A percentile compares a stretch with the other conserved stretches of the same genome.
These are phyloP conservation scores for Ardeotis arabs DNA, from an alignment of 2,113 vertebrate species.

Conservation along the genomic window DNA sequence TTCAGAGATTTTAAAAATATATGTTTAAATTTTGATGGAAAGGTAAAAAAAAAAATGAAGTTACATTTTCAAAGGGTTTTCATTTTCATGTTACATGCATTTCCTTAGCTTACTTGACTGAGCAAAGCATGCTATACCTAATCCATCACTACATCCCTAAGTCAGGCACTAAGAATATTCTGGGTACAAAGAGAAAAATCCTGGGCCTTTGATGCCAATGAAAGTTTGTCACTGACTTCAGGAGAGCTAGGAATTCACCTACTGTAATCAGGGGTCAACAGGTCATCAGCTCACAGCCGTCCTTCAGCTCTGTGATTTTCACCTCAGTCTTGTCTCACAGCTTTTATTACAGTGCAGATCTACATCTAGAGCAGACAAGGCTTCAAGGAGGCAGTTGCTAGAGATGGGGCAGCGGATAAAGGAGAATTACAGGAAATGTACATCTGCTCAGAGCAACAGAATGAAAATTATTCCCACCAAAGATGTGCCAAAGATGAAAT, in stretches of 20 bases:
- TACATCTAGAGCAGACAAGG: neutral
- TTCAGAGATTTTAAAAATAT: neutral
- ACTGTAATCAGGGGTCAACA: neutral
- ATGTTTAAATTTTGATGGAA: conserved; percentile 24
- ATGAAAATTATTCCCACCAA: neutral
- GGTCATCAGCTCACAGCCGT: neutral
- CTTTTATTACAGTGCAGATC: neutral
- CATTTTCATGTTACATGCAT: neutral
- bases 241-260: neutral
- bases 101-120: neutral
- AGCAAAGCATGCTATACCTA: neutral
- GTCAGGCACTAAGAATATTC: neutral
- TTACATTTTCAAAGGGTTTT: conserved; percentile 2
- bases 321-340: neutral
- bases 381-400: neutral
- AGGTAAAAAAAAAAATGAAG: neutral
- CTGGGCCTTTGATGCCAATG: neutral
- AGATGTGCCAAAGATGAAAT: neutral
- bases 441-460: neutral
- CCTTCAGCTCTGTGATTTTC: neutral
- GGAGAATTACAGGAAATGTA: neutral
- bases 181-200: neutral
- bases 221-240: neutral
- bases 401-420: neutral
- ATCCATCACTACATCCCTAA: neutral